These are phyloP conservation scores for Hyposoter dolosus DNA, from an alignment of 2,888 invertebrate species.

Conservation along the genomic window DNA sequence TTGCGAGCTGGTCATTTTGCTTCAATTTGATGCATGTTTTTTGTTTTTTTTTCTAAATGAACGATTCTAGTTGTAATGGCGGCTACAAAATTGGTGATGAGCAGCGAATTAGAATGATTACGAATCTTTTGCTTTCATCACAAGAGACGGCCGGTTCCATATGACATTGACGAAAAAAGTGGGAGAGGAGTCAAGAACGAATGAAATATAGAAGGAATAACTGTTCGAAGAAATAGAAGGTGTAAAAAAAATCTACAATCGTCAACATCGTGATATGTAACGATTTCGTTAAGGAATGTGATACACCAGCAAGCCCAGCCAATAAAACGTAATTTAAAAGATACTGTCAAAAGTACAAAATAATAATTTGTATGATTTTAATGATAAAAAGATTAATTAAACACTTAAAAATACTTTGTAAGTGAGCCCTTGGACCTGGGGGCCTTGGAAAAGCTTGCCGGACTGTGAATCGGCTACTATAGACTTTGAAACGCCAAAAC, in stretches of 20 bases:
- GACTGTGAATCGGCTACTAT: conserved; percentile 43
- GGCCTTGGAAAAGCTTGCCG: conserved; percentile 39
- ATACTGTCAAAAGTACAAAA: conserved; percentile 72
- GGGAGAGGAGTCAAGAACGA: background rate
- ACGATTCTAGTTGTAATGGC: background rate
- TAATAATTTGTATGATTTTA: conserved; percentile 69
- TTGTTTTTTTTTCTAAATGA: background rate
- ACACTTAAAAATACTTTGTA: conserved; percentile 60
- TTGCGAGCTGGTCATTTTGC: background rate
- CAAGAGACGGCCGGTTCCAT: conserved; percentile 5
- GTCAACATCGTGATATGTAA: conserved; percentile 29
- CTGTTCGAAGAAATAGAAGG: background rate
- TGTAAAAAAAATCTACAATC: conserved; percentile 36
- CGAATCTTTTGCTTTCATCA: background rate
- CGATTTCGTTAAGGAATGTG: conserved; percentile 60
- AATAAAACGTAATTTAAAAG: conserved; percentile 62
- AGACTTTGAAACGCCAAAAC: conserved; percentile 36
- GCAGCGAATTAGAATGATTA: background rate
- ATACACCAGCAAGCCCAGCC: conserved; percentile 63
- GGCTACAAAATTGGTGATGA: background rate
- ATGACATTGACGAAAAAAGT: conserved; percentile 22
- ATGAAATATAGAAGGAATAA: conserved; percentile 3
- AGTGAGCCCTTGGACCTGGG: conserved; percentile 54
- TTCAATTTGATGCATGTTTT: background rate
- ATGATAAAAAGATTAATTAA: conserved; percentile 39